Percentiles rank a stretch among this genome's conserved stretches.
Conservation (phyloP, 2,888 invertebrate genomes). For the Biston betularia region DNA sequence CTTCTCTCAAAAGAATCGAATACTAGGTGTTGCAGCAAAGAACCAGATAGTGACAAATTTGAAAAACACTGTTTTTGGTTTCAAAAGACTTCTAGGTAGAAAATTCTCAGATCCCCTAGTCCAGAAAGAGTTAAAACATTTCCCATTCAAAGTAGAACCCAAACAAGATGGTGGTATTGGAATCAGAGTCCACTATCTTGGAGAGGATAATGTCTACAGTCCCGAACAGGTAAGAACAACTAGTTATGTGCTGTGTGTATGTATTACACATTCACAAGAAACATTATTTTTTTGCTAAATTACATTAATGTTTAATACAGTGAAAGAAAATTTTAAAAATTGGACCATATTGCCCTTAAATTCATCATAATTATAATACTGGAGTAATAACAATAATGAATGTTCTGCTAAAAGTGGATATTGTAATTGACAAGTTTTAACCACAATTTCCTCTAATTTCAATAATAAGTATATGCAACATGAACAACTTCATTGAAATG, state of each 20-base stretch:
- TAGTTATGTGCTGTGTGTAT: background rate
- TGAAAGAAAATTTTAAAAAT: too few species aligned
- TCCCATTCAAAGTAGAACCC: slow-evolving; percentile 93
- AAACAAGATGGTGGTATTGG: slow-evolving; percentile 93
- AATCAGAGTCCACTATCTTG: slow-evolving; percentile 95
- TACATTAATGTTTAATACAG: too few species aligned
- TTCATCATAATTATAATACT: too few species aligned
- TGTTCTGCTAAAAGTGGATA: background rate
- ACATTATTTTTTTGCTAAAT: too few species aligned
- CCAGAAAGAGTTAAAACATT: slow-evolving; percentile 92
- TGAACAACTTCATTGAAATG: background rate
- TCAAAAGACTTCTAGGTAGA: slow-evolving; percentile 97
- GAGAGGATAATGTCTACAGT: slow-evolving; percentile 93
- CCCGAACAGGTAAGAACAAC: slow-evolving; percentile 91
- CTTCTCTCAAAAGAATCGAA: slow-evolving; percentile 96
- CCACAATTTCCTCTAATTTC: slow-evolving; percentile 7
- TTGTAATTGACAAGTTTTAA: background rate
- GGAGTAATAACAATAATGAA: too few species aligned
- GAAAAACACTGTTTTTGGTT: slow-evolving; percentile 97
- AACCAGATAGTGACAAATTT: slow-evolving; percentile 98
- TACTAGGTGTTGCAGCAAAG: slow-evolving; percentile 98
- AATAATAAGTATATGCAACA: background rate
- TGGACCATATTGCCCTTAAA: too few species aligned
- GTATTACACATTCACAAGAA: too few species aligned
- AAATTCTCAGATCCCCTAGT: slow-evolving; percentile 95